Percentiles rank a stretch among this genome's conserved stretches.
These are phyloP conservation scores for Lytechinus pictus DNA, from an alignment of 35 echinoderm and acorn worm genomes.

Conservation along the genomic window DNA sequence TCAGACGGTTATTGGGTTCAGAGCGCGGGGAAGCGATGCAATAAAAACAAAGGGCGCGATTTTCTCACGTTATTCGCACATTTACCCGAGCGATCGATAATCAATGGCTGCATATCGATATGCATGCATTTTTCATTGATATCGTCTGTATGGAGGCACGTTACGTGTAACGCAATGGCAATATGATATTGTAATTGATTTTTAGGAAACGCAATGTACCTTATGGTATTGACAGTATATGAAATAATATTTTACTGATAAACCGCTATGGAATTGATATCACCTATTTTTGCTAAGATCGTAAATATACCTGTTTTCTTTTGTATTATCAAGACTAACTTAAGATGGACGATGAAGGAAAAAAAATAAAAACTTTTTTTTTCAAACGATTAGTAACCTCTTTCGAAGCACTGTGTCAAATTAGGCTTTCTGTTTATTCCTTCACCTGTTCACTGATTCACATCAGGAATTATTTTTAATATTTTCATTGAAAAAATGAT, in stretches of 20 bases:
- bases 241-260: neutral
- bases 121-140: neutral
- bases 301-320: no score
- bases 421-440: no score
- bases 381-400: no score
- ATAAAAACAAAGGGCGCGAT: neutral
- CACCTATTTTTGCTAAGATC: no score
- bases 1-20: neutral
- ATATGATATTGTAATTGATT: neutral
- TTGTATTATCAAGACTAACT: no score
- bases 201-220: neutral
- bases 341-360: no score
- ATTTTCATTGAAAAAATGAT: no score
- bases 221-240: neutral
- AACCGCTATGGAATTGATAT: no score
- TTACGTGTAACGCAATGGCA: neutral
- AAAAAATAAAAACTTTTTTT: no score
- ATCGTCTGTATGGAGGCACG: neutral
- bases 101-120: neutral
- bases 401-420: no score
- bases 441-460: no score
- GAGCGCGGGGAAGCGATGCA: neutral
- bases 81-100: neutral
- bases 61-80: neutral
- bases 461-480: no score